Evolutionary conservation across 2,113 vertebrate species (phyloP).

Genomic region (Nyctereutes procyonoides): DNA sequence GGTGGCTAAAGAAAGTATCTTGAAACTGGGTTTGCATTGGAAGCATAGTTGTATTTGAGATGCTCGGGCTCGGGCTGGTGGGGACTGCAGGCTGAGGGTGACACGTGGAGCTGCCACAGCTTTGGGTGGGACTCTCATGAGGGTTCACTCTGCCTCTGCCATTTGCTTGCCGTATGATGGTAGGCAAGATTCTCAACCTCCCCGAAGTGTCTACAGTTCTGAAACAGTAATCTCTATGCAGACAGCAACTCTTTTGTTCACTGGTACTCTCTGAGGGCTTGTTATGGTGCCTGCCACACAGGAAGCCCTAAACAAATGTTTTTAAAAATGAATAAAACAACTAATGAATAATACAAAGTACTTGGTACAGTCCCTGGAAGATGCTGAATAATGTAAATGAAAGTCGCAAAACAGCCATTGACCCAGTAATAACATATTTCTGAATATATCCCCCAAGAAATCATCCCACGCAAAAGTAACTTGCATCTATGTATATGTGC

Average conservation of each 20-base stretch:
- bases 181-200: neutral
- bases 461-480: neutral
- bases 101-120: rapidly evolving
- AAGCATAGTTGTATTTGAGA: neutral
- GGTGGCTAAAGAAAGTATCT: neutral
- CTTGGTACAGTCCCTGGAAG: neutral
- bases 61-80: neutral
- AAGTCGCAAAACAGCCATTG: neutral
- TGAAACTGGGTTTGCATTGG: neutral
- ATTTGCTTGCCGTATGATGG: neutral
- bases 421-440: neutral
- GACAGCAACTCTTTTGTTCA: neutral
- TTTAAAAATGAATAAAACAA: neutral
- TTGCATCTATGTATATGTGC: too few relatives aligned
- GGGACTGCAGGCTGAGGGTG: neutral
- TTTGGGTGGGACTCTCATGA: neutral
- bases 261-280: rapidly evolving
- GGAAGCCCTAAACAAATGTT: neutral
- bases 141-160: neutral
- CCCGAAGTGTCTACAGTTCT: neutral
- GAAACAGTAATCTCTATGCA: neutral
- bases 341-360: neutral
- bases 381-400: neutral
- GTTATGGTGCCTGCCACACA: neutral
- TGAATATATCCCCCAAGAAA: neutral